Evolutionary conservation across 2,113 vertebrate genomes (phyloP).

Genomic region (Piaya cayana): DNA sequence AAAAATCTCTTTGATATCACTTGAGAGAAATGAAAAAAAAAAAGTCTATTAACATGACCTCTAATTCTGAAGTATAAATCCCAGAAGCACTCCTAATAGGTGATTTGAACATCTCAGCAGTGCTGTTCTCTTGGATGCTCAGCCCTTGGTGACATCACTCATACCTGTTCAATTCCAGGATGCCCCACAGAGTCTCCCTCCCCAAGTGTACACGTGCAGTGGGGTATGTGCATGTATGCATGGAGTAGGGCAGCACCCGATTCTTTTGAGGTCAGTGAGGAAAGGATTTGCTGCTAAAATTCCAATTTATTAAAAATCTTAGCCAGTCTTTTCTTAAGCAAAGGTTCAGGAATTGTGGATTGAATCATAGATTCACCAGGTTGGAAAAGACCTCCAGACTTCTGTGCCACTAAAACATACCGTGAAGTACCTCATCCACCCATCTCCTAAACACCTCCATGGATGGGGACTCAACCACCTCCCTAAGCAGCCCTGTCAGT

Average conservation of each 20-base stretch:
- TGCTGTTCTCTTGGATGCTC: neutral
- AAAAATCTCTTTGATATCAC: neutral
- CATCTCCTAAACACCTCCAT: too few species aligned
- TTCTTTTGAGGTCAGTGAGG: neutral
- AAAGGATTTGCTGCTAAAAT: neutral
- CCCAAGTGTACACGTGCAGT: neutral
- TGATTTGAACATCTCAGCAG: neutral
- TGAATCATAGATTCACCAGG: too few species aligned
- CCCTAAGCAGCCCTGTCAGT: too few species aligned
- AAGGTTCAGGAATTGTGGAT: neutral
- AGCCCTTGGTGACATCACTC: neutral
- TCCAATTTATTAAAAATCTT: neutral
- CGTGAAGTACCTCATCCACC: too few species aligned
- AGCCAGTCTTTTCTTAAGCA: neutral
- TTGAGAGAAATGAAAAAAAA: neutral
- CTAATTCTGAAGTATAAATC: neutral
- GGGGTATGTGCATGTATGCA: too few species aligned
- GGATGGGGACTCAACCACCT: too few species aligned
- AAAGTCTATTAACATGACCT: neutral
- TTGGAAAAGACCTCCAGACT: too few species aligned
- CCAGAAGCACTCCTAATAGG: neutral
- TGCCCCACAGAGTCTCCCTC: neutral
- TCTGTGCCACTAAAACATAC: too few species aligned
- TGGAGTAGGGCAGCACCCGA: neutral
- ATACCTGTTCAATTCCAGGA: neutral